These are phyloP conservation scores for Anthopleura sola DNA, from an alignment of 64 coral and sea anemone species.

Conservation along the genomic window DNA sequence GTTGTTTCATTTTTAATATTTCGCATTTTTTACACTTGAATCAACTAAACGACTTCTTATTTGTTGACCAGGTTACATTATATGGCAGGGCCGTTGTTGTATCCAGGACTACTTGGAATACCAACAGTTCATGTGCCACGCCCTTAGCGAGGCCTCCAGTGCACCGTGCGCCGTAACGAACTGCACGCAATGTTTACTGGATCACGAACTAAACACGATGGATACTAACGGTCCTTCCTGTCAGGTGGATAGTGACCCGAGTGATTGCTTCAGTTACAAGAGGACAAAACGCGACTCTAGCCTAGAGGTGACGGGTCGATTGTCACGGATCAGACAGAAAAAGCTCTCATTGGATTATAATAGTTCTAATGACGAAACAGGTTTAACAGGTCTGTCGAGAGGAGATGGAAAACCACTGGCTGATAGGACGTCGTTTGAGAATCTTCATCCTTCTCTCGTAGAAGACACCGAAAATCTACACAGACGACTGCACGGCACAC, in stretches of 20 bases:
- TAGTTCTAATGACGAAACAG: neutral
- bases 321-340: neutral
- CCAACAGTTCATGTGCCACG: conserved; percentile 15
- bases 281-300: neutral
- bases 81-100: conserved; percentile 48
- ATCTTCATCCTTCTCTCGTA: neutral
- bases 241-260: neutral
- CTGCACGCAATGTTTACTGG: neutral
- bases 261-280: neutral
- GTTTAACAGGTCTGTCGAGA: neutral
- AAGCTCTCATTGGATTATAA: neutral
- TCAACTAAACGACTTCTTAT: neutral
- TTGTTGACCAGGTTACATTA: conserved; percentile 39
- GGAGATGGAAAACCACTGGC: neutral
- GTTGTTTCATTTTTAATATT: neutral
- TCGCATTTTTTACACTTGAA: neutral
- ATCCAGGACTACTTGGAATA: conserved; percentile 5
- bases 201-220: conserved; percentile 16
- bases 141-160: neutral
- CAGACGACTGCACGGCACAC: neutral
- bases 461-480: neutral
- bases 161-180: neutral
- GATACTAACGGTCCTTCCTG: neutral
- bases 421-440: neutral
- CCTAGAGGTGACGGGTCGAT: conserved; percentile 8